phyloP scores from a whole-genome alignment of 2,888 invertebrate genomes.

The Harpalus rubripes region DNA sequence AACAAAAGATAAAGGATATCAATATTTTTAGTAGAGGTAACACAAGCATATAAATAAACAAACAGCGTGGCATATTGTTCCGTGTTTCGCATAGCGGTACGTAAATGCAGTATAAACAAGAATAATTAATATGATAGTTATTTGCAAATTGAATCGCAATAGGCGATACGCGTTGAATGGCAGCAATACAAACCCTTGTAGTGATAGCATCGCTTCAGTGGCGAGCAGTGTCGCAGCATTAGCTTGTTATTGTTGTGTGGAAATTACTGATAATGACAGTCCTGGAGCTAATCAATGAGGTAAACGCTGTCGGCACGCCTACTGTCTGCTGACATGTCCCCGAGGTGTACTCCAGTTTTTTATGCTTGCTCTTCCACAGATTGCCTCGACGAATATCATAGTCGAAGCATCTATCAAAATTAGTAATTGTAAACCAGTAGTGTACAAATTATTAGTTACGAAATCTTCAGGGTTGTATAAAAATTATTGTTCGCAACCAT shows the following conservation, averaged over 20 bases:
- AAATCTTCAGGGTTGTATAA: no score
- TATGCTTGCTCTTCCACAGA: not conserved
- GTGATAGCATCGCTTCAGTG: slow-evolving; percentile 19
- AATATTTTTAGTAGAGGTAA: not conserved
- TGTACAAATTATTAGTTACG: no score
- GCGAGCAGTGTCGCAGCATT: slow-evolving; percentile 3
- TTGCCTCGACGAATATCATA: not conserved
- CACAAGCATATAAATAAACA: not conserved
- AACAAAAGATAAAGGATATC: not conserved
- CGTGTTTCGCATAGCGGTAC: not conserved
- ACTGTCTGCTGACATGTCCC: not conserved
- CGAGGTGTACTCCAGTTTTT: not conserved
- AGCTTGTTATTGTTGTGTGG: slow-evolving; percentile 51
- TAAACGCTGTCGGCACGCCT: not conserved
- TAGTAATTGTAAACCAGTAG: not conserved
- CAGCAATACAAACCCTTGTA: slow-evolving; percentile 24
- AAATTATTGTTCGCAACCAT: no score
- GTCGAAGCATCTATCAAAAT: not conserved
- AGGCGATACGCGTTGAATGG: slow-evolving; percentile 21
- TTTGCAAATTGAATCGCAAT: slow-evolving; percentile 50
- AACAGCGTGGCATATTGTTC: not conserved
- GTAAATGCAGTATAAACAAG: slow-evolving; percentile 27
- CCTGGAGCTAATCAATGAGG: slow-evolving; percentile 10
- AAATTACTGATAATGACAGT: slow-evolving; percentile 50
- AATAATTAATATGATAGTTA: slow-evolving; percentile 33